Percentiles rank a stretch among this genome's conserved stretches.
These are phyloP conservation scores for Hyles euphorbiae DNA, from an alignment of 1,140 invertebrate species.

Conservation along the genomic window DNA sequence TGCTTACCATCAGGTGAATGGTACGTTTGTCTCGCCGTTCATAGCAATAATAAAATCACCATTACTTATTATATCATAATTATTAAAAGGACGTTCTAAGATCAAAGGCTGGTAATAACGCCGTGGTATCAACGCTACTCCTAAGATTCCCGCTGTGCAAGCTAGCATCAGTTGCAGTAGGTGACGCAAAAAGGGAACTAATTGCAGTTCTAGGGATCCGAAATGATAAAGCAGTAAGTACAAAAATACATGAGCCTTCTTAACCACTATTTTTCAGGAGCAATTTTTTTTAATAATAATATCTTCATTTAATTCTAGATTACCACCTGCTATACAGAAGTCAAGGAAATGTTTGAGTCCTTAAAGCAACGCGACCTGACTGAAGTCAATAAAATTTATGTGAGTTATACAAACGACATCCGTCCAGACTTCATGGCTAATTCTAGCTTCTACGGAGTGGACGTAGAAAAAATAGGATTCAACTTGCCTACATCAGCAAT, in stretches of 20 bases:
- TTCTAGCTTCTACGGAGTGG: constrained; percentile 22
- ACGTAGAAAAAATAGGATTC: constrained; percentile 34
- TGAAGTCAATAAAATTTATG: constrained; percentile 34
- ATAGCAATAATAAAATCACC: too few species aligned
- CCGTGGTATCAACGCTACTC: constrained; percentile 28
- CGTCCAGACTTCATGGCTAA: constrained; percentile 20
- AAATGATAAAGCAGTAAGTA: constrained; percentile 13
- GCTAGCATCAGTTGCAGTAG: constrained; percentile 25
- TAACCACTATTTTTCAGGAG: too few species aligned
- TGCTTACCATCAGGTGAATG: too few species aligned
- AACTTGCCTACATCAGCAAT: constrained; percentile 24
- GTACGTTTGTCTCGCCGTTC: too few species aligned
- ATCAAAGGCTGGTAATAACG: constrained; percentile 17
- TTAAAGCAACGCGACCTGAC: constrained; percentile 25
- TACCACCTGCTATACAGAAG: constrained; percentile 21
- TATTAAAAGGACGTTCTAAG: constrained; percentile 22
- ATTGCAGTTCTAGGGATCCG: constrained; percentile 26
- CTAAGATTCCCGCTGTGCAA: constrained; percentile 38
- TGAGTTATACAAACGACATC: constrained; percentile 36
- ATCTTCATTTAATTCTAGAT: constrained; percentile 17
- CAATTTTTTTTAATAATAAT: too few species aligned
- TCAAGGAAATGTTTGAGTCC: constrained; percentile 6
- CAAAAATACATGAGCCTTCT: not conserved
- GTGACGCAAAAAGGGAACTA: constrained; percentile 27
- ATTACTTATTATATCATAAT: too few species aligned